A percentile compares a stretch with the other conserved stretches of the same genome.
Evolutionary conservation across 2,113 vertebrate genomes (phyloP).

Genomic region (Platichthys stellatus): DNA sequence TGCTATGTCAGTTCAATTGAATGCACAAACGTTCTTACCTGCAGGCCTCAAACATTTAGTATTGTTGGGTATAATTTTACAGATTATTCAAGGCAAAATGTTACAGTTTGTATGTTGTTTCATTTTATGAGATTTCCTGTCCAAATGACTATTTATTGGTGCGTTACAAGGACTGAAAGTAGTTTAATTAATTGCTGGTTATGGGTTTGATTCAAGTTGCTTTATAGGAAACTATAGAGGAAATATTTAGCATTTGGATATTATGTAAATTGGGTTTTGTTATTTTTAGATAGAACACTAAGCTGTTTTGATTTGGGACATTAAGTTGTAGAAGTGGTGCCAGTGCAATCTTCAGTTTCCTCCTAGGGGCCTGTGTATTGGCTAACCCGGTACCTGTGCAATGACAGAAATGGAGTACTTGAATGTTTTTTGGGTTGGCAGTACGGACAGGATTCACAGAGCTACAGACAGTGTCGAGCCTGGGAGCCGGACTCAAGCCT

Average conservation of each 20-base stretch:
- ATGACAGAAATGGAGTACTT: constrained; percentile 82
- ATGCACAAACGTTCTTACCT: constrained; percentile 4
- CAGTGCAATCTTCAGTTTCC: constrained; percentile 40
- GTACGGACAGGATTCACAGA: constrained; percentile 51
- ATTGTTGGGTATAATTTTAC: constrained; percentile 13
- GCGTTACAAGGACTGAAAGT: constrained; percentile 30
- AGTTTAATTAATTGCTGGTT: constrained; percentile 23
- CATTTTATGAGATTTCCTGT: constrained; percentile 28
- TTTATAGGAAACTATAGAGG: constrained; percentile 43
- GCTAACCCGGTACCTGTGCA: constrained; percentile 76
- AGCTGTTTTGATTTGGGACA: constrained; percentile 33
- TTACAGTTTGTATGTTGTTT: constrained; percentile 43
- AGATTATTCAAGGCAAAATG: constrained; percentile 33
- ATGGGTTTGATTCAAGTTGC: constrained; percentile 30
- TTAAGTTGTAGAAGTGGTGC: constrained; percentile 20
- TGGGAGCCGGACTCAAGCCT: constrained; percentile 22
- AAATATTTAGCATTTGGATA: constrained; percentile 38
- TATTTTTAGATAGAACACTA: constrained; percentile 26
- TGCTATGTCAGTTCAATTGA: background rate
- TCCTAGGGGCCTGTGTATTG: constrained; percentile 58
- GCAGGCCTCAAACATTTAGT: constrained; percentile 21
- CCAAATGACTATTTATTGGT: constrained; percentile 62
- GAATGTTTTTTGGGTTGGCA: constrained; percentile 79
- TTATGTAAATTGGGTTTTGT: constrained; percentile 36
- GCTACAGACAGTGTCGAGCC: constrained; percentile 19